Conservation (phyloP, 2,888 invertebrate species). For the Conchocele bisecta region DNA sequence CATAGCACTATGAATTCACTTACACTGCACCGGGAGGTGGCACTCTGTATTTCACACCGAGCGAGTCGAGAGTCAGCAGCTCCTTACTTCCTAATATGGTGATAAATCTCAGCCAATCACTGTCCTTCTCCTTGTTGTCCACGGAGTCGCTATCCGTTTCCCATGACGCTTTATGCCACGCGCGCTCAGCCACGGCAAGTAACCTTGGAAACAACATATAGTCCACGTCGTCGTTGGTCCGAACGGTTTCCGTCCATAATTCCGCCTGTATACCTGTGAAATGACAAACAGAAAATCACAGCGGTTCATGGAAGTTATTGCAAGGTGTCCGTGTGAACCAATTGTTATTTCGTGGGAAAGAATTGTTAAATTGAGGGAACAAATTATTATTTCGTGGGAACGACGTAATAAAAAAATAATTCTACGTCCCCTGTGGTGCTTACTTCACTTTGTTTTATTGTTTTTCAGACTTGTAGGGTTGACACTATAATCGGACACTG, state of each 20-base stretch:
- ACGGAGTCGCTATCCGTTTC: constrained; percentile 53
- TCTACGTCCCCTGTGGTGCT: not conserved
- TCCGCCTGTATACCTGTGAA: constrained; percentile 77
- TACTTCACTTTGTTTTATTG: no score
- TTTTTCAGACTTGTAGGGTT: no score
- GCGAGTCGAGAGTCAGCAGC: constrained; percentile 61
- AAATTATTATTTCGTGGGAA: no score
- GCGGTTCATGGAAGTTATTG: not conserved
- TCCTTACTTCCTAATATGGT: constrained; percentile 67
- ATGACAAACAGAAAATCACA: not conserved
- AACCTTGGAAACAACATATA: constrained; percentile 74
- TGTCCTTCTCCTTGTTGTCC: constrained; percentile 9
- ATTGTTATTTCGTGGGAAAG: not conserved
- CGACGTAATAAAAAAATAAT: not conserved
- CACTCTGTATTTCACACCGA: constrained; percentile 66
- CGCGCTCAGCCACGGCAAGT: constrained; percentile 77
- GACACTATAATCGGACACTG: no score
- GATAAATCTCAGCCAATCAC: constrained; percentile 71
- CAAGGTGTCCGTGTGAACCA: not conserved
- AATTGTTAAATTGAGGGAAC: no score
- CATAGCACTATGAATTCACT: no score
- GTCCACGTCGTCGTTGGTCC: constrained; percentile 62
- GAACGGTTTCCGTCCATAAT: constrained; percentile 74
- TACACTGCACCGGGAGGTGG: constrained; percentile 74
- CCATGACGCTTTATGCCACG: constrained; percentile 78